Base-by-base conservation (phyloP, 2,797 vertebrate species). In the Labeo calbasu region DNA sequence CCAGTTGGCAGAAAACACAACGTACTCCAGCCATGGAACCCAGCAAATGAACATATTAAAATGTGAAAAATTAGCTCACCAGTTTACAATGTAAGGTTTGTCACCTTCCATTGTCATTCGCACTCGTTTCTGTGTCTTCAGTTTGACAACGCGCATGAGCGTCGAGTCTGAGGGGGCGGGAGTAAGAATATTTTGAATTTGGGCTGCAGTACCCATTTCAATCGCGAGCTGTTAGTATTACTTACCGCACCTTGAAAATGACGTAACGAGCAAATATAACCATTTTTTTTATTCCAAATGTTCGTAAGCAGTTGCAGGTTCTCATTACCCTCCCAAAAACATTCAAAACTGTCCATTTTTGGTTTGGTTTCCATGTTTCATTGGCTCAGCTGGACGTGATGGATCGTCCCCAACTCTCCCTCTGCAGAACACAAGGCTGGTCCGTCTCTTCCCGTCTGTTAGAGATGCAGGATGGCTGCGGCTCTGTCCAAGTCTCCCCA, bases 401-500 rank as follows among this genome's bases (percentile, higher is more conserved):
- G 80, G 82, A 86, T 79, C 57, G 14, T 79, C 46, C 53, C 70
- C 79, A 86, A 85, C 71, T 84, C 77, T 76, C 48, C 14, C 59
- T 81, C 72, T 36, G 28, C 36, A 65, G 25, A 28, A 32, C 57
- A 69, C 40, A 50, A 87, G 59, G 68, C 83, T 57, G 59, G 59
- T 77, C 72, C 57, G 21, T 82, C 65, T 85, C 55, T 77, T 83
- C 79, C 81, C 65, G 65, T 85, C 77, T 78, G 70, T 83, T 80
- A 82, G 84, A 65, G 17, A 79, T 73, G 25, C 88, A 73, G 72
- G 40, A 79, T 83, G 82, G 65, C 72, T 32, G 28, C 0, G 21
- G 46, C 28, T 69, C 59, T 11, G 51, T 79, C 85, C 83, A 53
- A 23, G 75, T 70, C 83, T 76, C 79, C 55, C 78, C 43, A 76